These are phyloP conservation scores for Sussaba pulchella DNA, from an alignment of 2,888 invertebrate species.

Conservation along the genomic window DNA sequence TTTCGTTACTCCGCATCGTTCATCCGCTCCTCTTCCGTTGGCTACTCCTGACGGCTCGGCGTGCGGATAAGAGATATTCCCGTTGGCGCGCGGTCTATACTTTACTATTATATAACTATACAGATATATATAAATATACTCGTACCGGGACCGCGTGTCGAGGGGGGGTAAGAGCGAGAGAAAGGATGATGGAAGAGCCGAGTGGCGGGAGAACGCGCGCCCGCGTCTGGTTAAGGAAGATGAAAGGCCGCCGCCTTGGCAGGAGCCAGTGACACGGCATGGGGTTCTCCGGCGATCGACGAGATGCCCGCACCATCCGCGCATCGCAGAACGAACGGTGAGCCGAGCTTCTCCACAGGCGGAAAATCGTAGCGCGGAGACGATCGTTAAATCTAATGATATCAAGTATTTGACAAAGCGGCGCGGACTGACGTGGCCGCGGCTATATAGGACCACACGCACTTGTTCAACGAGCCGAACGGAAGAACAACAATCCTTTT, in stretches of 20 bases:
- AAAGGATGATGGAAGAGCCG: constrained; percentile 17
- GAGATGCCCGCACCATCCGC: constrained; percentile 70
- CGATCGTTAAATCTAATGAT: constrained; percentile 83
- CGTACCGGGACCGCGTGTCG: neutral
- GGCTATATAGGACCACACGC: constrained; percentile 76
- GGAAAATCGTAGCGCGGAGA: constrained; percentile 63
- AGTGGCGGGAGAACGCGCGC: constrained; percentile 60
- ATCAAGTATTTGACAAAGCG: constrained; percentile 81
- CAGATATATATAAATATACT: constrained; percentile 13
- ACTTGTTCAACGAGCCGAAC: constrained; percentile 26
- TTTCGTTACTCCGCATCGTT: neutral
- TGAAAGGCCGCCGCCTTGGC: constrained; percentile 80
- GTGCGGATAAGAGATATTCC: constrained; percentile 65
- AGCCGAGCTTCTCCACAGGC: constrained; percentile 18
- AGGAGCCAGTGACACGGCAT: constrained; percentile 81
- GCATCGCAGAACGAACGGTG: constrained; percentile 4
- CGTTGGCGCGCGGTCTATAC: constrained; percentile 53
- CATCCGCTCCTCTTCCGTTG: constrained; percentile 26
- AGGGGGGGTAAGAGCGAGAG: constrained; percentile 33
- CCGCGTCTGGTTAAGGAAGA: constrained; percentile 79
- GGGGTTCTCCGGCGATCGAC: constrained; percentile 68
- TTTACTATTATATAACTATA: constrained; percentile 52
- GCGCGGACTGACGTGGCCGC: constrained; percentile 32
- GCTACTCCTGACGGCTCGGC: constrained; percentile 21
- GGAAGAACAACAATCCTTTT: too few relatives aligned